These are phyloP conservation scores for Porites rus DNA, from an alignment of 92 coral and sea anemone genomes.

Conservation along the genomic window DNA sequence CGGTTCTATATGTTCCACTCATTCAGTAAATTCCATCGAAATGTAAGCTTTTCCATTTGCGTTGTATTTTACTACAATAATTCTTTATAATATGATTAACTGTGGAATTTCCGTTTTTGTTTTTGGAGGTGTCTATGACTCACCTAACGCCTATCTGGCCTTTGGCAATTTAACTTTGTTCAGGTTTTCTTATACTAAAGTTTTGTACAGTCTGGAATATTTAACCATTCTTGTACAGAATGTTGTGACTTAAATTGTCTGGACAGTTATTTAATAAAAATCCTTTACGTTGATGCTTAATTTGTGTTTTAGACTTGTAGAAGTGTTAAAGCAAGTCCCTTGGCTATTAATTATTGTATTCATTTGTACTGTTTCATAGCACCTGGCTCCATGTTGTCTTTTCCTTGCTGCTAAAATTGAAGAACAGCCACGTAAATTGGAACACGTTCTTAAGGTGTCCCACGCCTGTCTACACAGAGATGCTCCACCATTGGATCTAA, in stretches of 20 bases:
- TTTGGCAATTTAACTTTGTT: too few relatives aligned
- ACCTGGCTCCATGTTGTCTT: slow-evolving; percentile 95
- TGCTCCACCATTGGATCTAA: slow-evolving; percentile 88
- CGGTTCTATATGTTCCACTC: slow-evolving; percentile 98
- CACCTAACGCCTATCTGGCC: too few relatives aligned
- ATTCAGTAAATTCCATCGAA: slow-evolving; percentile 90
- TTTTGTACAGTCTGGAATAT: too few relatives aligned
- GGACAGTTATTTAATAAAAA: too few relatives aligned
- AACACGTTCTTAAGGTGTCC: slow-evolving; percentile 94
- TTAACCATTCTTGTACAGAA: too few relatives aligned
- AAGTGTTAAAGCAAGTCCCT: too few relatives aligned
- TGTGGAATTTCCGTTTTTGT: not conserved
- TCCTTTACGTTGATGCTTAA: not conserved
- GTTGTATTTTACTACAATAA: not conserved
- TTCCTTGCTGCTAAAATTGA: slow-evolving; percentile 96
- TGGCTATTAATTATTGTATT: too few relatives aligned
- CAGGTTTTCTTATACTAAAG: too few relatives aligned
- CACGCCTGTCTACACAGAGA: slow-evolving; percentile 96
- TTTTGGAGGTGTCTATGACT: too few relatives aligned
- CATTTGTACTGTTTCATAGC: slow-evolving; percentile 22
- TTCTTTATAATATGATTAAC: not conserved
- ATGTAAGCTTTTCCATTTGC: slow-evolving; percentile 69
- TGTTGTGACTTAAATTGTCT: too few relatives aligned
- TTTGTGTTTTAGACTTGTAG: too few relatives aligned
- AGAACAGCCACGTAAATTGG: slow-evolving; percentile 98